Evolutionary conservation across 2,888 invertebrate genomes (phyloP).

Genomic region (Rambutsinella grinnellia): DNA sequence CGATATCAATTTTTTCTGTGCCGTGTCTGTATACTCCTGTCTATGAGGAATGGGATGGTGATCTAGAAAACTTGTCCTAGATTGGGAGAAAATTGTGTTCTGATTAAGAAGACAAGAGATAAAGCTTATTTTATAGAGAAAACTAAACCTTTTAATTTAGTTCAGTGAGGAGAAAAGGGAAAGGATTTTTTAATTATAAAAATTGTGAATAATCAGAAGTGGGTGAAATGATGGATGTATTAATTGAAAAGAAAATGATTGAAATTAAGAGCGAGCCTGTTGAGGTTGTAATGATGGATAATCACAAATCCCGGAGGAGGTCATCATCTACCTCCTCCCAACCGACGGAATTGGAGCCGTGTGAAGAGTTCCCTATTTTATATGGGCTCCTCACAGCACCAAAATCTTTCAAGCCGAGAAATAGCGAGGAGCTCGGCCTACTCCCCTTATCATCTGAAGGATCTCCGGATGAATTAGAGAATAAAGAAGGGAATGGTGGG

Average conservation of each 20-base stretch:
- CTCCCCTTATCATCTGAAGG: conserved; percentile 2
- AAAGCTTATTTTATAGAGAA: neutral
- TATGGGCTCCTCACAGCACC: conserved; percentile 58
- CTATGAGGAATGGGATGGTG: conserved; percentile 16
- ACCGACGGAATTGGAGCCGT: conserved; percentile 52
- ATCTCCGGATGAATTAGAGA: conserved; percentile 22
- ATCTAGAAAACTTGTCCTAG: conserved; percentile 51
- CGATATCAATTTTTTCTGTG: conserved; percentile 11
- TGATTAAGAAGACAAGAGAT: neutral
- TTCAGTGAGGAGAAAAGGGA: conserved; percentile 10
- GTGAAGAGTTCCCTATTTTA: conserved; percentile 61
- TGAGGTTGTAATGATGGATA: conserved; percentile 23
- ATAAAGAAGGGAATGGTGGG: neutral
- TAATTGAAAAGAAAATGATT: conserved; percentile 49
- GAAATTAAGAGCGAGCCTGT: conserved; percentile 29
- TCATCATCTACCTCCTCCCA: conserved; percentile 7
- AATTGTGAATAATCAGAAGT: neutral
- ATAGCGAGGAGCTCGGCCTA: conserved; percentile 38
- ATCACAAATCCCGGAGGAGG: conserved; percentile 17
- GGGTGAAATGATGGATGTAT: conserved; percentile 38
- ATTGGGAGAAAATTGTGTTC: conserved; percentile 9
- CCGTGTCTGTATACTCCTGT: neutral
- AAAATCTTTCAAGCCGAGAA: conserved; percentile 52
- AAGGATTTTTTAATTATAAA: neutral
- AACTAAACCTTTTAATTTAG: too few relatives aligned